A percentile compares a stretch with the other conserved stretches of the same genome.
phyloP scores from a whole-genome alignment of 2,797 vertebrate genomes.

The Phalloptychus januarius region DNA sequence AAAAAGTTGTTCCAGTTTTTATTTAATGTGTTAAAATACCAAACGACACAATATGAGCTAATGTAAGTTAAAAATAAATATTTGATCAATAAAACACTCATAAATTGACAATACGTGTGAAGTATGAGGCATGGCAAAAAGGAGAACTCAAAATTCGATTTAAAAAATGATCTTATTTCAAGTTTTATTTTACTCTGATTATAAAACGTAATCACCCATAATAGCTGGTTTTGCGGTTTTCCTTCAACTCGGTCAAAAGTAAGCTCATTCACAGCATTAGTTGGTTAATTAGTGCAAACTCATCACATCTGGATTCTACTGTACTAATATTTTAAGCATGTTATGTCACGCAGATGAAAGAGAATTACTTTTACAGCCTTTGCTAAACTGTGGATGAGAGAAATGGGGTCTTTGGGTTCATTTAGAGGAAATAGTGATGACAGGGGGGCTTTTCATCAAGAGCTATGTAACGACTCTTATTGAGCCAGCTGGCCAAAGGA shows the following conservation, averaged over 20 bases:
- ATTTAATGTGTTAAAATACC: background rate
- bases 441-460: constrained; percentile 1
- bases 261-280: constrained; percentile 39
- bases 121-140: background rate
- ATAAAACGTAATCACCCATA: constrained; percentile 6
- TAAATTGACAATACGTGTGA: background rate
- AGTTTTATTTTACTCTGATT: background rate
- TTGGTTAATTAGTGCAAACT: constrained; percentile 25
- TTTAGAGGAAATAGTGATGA: constrained; percentile 9
- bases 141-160: background rate
- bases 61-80: background rate
- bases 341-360: constrained; percentile 48
- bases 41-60: background rate
- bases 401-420: constrained; percentile 35
- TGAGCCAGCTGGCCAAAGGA: constrained; percentile 30
- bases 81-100: background rate
- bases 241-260: constrained; percentile 39
- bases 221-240: constrained; percentile 10
- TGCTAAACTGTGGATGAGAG: constrained; percentile 10
- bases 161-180: background rate
- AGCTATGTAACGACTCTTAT: constrained; percentile 38
- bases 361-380: constrained; percentile 7
- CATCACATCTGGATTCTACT: constrained; percentile 40
- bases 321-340: constrained; percentile 44
- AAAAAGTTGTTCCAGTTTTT: background rate